These are phyloP conservation scores for Cataglyphis hispanica DNA, from an alignment of 1,140 invertebrate genomes.

Conservation along the genomic window DNA sequence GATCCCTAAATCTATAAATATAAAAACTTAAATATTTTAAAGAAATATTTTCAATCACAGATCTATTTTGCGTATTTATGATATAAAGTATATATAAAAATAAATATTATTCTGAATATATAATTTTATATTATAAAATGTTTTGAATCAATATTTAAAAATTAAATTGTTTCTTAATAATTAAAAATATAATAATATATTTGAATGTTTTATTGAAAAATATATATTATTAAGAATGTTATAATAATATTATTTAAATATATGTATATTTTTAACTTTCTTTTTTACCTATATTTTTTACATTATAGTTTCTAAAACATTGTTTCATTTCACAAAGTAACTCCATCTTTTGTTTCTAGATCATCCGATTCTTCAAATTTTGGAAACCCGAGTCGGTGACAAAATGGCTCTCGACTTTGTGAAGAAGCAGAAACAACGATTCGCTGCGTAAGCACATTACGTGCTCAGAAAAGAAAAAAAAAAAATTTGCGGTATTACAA, in stretches of 20 bases:
- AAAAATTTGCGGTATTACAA: constrained; percentile 18
- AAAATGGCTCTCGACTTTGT: constrained; percentile 96
- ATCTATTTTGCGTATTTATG: background rate
- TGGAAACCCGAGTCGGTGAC: constrained; percentile 94
- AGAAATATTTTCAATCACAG: background rate
- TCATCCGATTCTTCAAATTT: constrained; percentile 94
- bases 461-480: background rate
- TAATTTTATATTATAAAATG: background rate
- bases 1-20: background rate
- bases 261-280: background rate
- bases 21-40: background rate
- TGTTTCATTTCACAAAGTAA: constrained; percentile 5
- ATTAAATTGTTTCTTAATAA: no score
- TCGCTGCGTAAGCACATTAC: constrained; percentile 82
- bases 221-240: constrained; percentile 10
- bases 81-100: background rate
- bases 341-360: constrained; percentile 85
- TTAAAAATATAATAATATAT: no score
- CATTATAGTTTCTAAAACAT: background rate
- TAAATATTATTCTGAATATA: background rate
- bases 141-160: background rate
- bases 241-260: constrained; percentile 4
- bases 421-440: constrained; percentile 92
- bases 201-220: background rate
- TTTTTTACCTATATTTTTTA: background rate